A percentile compares a stretch with the other conserved stretches of the same genome.
Conservation (phyloP, 30 jellyfish, hydroid and myxozoan species). For the Pseudorhiza aurosa region DNA sequence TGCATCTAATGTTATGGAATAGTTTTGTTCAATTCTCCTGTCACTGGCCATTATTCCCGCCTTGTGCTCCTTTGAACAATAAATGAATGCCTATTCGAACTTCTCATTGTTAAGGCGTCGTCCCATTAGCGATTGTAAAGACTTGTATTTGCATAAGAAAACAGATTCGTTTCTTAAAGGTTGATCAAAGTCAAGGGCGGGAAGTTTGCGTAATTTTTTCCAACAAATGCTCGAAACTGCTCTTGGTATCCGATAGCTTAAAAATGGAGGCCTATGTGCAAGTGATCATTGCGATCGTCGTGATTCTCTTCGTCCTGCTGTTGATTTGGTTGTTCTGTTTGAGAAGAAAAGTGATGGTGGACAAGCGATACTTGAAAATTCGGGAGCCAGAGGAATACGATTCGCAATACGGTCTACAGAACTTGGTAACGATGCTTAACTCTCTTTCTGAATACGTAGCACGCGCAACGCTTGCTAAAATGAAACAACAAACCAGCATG, state of each 20-base stretch:
- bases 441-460: no score
- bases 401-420: conserved; percentile 8
- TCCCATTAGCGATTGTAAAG: no score
- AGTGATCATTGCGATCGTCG: conserved; percentile 17
- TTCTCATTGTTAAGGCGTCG: no score
- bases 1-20: no score
- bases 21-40: no score
- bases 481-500: no score
- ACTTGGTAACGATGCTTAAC: conserved; percentile 1
- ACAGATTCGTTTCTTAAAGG: no score
- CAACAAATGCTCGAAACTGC: neutral
- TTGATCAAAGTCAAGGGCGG: neutral
- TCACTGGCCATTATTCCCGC: no score
- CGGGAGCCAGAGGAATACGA: conserved; percentile 21
- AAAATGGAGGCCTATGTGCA: conserved; percentile 31
- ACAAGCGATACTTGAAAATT: conserved; percentile 10
- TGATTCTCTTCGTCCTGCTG: conserved; percentile 1
- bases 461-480: no score
- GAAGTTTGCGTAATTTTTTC: neutral
- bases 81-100: no score
- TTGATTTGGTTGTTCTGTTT: conserved; percentile 30
- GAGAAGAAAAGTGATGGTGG: neutral
- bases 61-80: no score
- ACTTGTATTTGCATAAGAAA: no score
- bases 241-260: neutral